A percentile compares a stretch with the other conserved stretches of the same genome.
phyloP scores from a whole-genome alignment of 2,888 invertebrate genomes.

The Cantharis rufa region DNA sequence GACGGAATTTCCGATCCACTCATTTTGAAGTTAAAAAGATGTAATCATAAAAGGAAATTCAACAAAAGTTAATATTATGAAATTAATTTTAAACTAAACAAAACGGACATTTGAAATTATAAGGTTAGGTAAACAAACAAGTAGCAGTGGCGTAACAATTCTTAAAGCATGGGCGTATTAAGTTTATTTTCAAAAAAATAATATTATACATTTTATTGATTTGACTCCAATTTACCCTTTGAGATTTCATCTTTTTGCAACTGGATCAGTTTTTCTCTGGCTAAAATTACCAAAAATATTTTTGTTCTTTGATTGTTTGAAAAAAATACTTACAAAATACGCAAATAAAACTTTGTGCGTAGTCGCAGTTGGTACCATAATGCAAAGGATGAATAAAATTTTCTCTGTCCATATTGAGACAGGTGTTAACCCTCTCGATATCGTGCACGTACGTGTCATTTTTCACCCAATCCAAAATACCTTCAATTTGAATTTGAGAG shows the following conservation, averaged over 20 bases:
- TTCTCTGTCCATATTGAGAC: slow-evolving; percentile 57
- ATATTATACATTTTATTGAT: no score
- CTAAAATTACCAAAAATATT: not conserved
- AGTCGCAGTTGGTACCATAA: slow-evolving; percentile 49
- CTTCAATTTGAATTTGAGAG: not conserved
- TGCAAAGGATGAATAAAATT: slow-evolving; percentile 58
- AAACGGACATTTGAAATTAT: not conserved
- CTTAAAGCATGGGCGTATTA: no score
- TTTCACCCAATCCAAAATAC: not conserved
- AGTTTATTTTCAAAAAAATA: no score
- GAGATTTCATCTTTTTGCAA: not conserved
- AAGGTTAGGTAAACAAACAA: not conserved
- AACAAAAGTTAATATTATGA: not conserved
- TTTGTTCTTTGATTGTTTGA: not conserved
- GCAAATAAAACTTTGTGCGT: not conserved
- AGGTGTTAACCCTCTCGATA: not conserved
- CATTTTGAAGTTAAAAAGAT: not conserved
- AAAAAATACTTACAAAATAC: not conserved
- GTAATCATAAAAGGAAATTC: no score
- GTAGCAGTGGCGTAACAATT: not conserved
- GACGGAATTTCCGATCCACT: not conserved
- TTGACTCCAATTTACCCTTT: no score
- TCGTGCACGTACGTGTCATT: not conserved
- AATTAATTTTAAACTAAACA: not conserved
- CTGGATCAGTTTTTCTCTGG: not conserved